Percentiles rank a stretch among this genome's conserved stretches.
Evolutionary conservation across 2,113 vertebrate species (phyloP).

Genomic region (Peromyscus maniculatus): DNA sequence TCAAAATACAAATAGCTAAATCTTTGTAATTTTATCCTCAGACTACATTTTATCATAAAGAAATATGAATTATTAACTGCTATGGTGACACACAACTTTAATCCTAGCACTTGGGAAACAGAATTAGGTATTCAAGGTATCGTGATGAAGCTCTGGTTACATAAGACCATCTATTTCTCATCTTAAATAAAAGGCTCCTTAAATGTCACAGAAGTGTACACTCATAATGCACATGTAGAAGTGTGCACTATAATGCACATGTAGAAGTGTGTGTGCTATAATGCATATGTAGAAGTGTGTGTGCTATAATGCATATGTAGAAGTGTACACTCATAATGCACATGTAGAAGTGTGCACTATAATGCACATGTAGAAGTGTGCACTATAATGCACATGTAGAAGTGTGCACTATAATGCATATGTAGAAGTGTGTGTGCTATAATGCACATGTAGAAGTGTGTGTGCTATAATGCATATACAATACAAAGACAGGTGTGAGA

Average conservation of each 20-base stretch:
- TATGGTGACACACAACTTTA: neutral
- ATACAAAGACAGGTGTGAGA: neutral
- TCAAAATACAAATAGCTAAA: constrained; percentile 36
- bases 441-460: neutral
- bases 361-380: neutral
- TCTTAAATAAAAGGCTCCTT: constrained; percentile 10
- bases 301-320: neutral
- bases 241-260: too few species aligned
- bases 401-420: neutral
- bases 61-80: neutral
- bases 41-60: constrained; percentile 36
- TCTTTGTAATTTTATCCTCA: constrained; percentile 51
- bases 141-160: neutral
- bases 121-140: neutral
- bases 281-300: neutral
- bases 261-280: neutral
- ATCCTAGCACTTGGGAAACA: neutral
- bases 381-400: neutral
- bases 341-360: neutral
- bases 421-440: too few species aligned
- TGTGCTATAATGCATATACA: neutral
- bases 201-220: neutral
- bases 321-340: neutral
- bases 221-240: neutral
- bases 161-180: neutral